phyloP scores from a whole-genome alignment of 1,140 invertebrate species.

The Saccostrea cuccullata region DNA sequence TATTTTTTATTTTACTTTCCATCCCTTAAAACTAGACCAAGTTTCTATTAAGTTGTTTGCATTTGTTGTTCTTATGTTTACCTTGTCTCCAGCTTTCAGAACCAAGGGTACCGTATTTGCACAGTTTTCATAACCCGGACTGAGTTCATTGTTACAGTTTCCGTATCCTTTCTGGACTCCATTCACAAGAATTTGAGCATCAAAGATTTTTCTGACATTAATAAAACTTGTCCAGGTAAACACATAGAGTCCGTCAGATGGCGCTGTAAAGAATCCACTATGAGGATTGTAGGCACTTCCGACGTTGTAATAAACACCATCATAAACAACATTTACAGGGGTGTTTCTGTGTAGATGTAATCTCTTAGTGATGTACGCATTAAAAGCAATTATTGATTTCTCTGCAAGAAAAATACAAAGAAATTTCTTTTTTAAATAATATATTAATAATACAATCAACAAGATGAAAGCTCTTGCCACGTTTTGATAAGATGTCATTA shows the following conservation, averaged over 20 bases:
- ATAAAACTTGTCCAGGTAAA: not conserved
- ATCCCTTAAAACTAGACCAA: slow-evolving; percentile 7
- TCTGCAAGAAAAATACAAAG: not conserved
- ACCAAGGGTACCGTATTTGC: not conserved
- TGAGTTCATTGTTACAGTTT: not conserved
- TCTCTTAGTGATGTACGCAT: not conserved
- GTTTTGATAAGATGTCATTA: too few species aligned
- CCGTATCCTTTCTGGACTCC: not conserved
- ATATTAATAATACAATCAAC: too few species aligned
- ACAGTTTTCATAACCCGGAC: not conserved
- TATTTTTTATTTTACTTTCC: not conserved
- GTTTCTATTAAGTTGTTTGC: not conserved
- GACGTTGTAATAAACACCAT: not conserved
- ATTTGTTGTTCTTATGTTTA: not conserved
- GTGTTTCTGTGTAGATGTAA: not conserved
- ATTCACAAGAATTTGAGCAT: not conserved
- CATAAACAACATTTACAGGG: not conserved
- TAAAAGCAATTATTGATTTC: not conserved
- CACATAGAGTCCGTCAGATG: not conserved
- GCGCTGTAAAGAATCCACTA: not conserved
- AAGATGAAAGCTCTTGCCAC: too few species aligned
- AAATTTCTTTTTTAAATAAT: too few species aligned
- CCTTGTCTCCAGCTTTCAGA: not conserved
- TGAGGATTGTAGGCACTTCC: not conserved
- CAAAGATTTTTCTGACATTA: not conserved